Evolutionary conservation across 2,888 invertebrate genomes (phyloP), one percentile per base, ranked within the genome.

Genomic region (Rhaphigaster nebulosa): DNA sequence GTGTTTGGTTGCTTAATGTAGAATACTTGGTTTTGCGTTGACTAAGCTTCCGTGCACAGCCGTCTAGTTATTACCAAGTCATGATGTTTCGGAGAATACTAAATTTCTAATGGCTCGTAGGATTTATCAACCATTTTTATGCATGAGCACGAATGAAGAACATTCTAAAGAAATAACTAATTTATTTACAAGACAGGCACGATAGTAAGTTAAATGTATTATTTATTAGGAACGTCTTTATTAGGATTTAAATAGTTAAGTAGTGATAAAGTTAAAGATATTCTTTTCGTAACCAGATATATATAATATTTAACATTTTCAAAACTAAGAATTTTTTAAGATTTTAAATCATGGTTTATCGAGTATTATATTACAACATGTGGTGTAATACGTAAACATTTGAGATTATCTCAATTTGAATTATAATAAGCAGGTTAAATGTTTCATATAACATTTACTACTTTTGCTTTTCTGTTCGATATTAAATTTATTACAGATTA

Each of bases 101-200:
- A 70, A 70, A 70, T 70, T 34, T 70, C 34, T 70, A 70, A 70
- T 70, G 34, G 18, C 18, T 34, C 23, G 34, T 34, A 1, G 70
- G 70, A 70, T 70, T 70, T 70, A 70, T 70, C 29, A 70, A 70
- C 70, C 70, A 70, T 70, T 70, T 70, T 70, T 70, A 65, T 65
- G 65, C 70, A 70, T 34, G 34, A 70, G 6, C 70, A 70, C 70
- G 70, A 70, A 70, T 70, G 34, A 70, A 70, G 20, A 20, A 70
- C 3, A 70, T 34, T 70, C 70, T 70, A 70, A 70, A 70, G 70
- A 70, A 70, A 70, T 34, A 20, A 34, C 70, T 2, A 34, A 34
- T 34, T 34, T 34, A 70, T 70, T 70, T 70, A 70, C 20, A 34
- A 70, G 70, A 70, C 29, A 20, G 34, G 0, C 70, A 70, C 70